Conservation (phyloP, 2,797 vertebrate species). For the Malacoctenus gilli region DNA sequence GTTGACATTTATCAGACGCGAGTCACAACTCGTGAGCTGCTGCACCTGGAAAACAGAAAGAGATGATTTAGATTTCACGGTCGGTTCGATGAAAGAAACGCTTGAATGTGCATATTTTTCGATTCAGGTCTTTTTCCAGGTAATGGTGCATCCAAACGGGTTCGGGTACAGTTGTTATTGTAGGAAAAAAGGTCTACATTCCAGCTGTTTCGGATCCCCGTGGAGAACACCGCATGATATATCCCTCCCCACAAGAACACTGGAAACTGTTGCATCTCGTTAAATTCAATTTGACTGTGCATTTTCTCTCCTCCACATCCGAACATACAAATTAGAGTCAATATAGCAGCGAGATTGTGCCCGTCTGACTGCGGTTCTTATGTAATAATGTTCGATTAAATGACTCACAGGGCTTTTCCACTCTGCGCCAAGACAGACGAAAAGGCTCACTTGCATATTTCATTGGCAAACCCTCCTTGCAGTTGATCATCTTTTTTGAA, state of each 20-base stretch:
- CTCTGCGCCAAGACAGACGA: background rate
- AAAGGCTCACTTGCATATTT: background rate
- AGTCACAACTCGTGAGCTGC: slow-evolving; percentile 33
- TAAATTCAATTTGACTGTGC: background rate
- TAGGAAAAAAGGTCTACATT: background rate
- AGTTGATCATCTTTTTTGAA: background rate
- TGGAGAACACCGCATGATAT: too few species aligned
- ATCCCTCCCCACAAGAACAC: too few species aligned
- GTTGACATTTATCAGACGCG: slow-evolving; percentile 69
- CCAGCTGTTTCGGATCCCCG: too few species aligned
- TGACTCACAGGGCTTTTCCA: background rate
- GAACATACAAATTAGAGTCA: background rate
- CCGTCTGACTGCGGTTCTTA: background rate
- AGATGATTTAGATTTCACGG: background rate
- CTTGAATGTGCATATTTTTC: background rate
- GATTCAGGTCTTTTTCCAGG: background rate
- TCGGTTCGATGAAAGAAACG: background rate
- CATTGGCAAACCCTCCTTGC: background rate
- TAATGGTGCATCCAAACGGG: background rate
- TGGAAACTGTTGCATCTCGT: background rate
- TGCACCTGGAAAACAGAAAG: slow-evolving; percentile 54
- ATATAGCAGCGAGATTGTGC: background rate
- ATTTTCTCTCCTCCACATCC: too few species aligned
- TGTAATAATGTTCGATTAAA: background rate
- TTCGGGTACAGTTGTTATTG: too few species aligned